Conservation (phyloP, 2,797 vertebrate genomes). For the Gambelia wislizenii region DNA sequence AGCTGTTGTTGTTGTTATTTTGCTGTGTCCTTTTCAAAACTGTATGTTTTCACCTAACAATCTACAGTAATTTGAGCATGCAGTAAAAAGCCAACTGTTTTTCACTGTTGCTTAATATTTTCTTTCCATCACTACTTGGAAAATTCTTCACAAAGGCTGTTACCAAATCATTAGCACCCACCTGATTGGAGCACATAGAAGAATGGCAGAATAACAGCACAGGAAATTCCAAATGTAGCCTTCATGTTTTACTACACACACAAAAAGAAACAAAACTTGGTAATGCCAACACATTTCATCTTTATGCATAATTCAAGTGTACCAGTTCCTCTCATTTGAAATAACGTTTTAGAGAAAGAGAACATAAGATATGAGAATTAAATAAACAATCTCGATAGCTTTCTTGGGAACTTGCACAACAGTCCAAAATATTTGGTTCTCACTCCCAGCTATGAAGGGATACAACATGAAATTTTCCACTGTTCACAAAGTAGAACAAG, state of each 20-base stretch:
- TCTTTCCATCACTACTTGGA: not conserved
- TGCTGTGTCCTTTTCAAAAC: not conserved
- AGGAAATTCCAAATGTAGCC: constrained; percentile 36
- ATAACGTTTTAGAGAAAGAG: not conserved
- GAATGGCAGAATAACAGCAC: constrained; percentile 36
- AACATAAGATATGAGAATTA: not conserved
- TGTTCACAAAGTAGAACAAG: not conserved
- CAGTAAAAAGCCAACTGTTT: not conserved
- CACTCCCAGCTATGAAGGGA: not conserved
- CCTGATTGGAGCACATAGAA: constrained; percentile 40
- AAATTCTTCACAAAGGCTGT: not conserved
- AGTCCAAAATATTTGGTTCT: not conserved
- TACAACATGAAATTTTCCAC: not conserved
- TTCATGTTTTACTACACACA: constrained; percentile 19
- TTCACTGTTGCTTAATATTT: not conserved
- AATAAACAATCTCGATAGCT: not conserved
- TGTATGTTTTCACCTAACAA: not conserved
- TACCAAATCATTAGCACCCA: constrained; percentile 25
- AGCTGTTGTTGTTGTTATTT: not conserved
- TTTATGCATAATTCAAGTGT: not conserved
- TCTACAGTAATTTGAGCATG: not conserved
- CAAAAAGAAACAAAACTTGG: not conserved
- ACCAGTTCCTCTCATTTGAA: not conserved
- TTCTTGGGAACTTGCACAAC: not conserved
- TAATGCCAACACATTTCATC: not conserved